phyloP scores from a whole-genome alignment of 2,797 vertebrate genomes.

The Ibycter americanus region DNA sequence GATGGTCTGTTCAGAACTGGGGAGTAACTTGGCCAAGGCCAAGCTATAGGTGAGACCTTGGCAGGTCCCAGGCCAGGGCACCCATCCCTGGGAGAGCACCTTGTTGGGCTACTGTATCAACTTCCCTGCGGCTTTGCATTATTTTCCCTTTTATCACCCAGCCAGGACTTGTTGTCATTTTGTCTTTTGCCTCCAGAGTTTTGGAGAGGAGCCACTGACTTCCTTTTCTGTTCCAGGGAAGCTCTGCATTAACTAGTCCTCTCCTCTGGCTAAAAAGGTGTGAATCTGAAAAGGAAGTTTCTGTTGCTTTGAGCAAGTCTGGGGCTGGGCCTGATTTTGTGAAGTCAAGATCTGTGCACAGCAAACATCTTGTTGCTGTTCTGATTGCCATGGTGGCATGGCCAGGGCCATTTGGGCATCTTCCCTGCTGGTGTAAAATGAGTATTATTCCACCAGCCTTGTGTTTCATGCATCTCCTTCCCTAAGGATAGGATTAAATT shows the following conservation, averaged over 20 bases:
- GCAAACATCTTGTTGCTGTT: not conserved
- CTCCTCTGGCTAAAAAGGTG: not conserved
- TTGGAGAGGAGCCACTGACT: not conserved
- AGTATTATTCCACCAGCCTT: not conserved
- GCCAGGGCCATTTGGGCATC: not conserved
- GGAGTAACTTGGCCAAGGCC: not conserved
- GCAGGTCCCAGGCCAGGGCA: not conserved
- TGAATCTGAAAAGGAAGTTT: not conserved
- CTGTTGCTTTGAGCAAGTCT: not conserved
- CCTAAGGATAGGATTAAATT: not conserved
- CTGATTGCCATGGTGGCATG: not conserved
- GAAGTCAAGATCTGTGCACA: not conserved
- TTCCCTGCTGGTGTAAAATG: not conserved
- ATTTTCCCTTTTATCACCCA: not conserved
- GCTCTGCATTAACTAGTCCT: not conserved
- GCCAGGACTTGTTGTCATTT: not conserved
- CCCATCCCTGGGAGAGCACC: not conserved
- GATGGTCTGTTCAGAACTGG: not conserved
- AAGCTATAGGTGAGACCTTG: not conserved
- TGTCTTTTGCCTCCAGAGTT: not conserved
- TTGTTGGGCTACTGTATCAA: not conserved
- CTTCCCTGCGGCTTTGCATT: not conserved
- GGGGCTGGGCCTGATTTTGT: not conserved
- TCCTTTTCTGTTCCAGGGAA: not conserved
- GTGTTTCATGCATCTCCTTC: not conserved